These are phyloP conservation scores for Myripristis jacobus DNA, from an alignment of 2,797 vertebrate genomes.

Conservation along the genomic window DNA sequence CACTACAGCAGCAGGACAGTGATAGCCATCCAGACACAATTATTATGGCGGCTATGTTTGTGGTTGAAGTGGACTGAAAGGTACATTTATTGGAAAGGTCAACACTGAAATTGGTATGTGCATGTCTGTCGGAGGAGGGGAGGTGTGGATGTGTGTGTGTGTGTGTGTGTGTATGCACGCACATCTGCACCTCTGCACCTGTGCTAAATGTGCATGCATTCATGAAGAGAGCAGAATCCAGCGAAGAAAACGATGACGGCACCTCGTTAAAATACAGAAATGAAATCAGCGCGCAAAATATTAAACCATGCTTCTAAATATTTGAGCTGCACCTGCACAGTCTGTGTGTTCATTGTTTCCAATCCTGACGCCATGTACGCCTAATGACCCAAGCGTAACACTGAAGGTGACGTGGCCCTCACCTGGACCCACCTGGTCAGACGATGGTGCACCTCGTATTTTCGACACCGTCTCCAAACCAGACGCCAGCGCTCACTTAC, in stretches of 20 bases:
- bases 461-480: too few relatives aligned
- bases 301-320: too few relatives aligned
- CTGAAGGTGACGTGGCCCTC: too few relatives aligned
- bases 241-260: neutral
- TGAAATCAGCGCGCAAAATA: too few relatives aligned
- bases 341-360: too few relatives aligned
- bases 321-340: too few relatives aligned
- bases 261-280: neutral
- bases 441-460: too few relatives aligned
- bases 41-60: slow-evolving; percentile 63
- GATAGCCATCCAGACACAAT: slow-evolving; percentile 69
- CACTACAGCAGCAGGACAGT: slow-evolving; percentile 60
- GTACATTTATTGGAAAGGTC: slow-evolving; percentile 56
- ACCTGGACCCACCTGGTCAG: too few relatives aligned
- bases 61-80: slow-evolving; percentile 50
- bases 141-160: neutral
- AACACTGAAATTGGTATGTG: slow-evolving; percentile 24
- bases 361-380: too few relatives aligned
- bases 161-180: neutral
- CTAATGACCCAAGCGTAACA: too few relatives aligned
- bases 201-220: neutral
- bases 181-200: neutral
- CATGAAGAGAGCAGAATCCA: neutral
- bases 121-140: neutral
- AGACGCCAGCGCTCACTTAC: neutral